Conservation (phyloP, 2,888 invertebrate genomes). For the Leucoma salicis region DNA sequence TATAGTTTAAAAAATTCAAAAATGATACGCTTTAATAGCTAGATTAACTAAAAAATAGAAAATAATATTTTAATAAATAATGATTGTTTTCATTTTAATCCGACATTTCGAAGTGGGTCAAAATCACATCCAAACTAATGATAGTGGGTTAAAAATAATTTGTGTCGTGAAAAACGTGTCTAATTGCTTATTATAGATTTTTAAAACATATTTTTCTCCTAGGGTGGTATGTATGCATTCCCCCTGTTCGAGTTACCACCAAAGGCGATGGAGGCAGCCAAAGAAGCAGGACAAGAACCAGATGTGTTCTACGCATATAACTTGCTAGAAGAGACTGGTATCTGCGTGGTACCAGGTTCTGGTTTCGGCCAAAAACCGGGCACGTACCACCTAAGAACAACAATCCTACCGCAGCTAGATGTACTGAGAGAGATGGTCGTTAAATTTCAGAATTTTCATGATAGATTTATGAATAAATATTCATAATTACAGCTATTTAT, state of each 20-base stretch:
- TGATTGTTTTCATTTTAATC: too few relatives aligned
- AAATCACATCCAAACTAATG: too few relatives aligned
- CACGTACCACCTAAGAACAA: constrained; percentile 10
- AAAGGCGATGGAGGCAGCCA: constrained; percentile 91
- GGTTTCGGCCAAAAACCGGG: constrained; percentile 7
- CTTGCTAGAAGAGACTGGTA: constrained; percentile 89
- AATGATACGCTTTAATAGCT: too few relatives aligned
- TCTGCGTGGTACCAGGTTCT: constrained; percentile 11
- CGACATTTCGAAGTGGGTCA: too few relatives aligned
- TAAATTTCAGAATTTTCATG: constrained; percentile 5
- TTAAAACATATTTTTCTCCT: not conserved
- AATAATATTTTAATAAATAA: too few relatives aligned
- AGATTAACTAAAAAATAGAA: too few relatives aligned
- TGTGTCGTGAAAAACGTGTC: too few relatives aligned
- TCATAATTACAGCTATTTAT: too few relatives aligned
- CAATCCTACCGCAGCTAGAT: constrained; percentile 3
- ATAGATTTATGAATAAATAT: not conserved
- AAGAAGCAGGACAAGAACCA: constrained; percentile 85
- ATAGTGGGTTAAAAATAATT: too few relatives aligned
- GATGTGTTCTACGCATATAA: constrained; percentile 95
- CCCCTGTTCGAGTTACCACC: constrained; percentile 90
- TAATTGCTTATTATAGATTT: too few relatives aligned
- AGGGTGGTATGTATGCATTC: constrained; percentile 98
- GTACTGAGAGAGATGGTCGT: constrained; percentile 2
- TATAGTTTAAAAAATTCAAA: too few relatives aligned